These are phyloP conservation scores for Orthosia gothica DNA, from an alignment of 2,888 invertebrate genomes.

Conservation along the genomic window DNA sequence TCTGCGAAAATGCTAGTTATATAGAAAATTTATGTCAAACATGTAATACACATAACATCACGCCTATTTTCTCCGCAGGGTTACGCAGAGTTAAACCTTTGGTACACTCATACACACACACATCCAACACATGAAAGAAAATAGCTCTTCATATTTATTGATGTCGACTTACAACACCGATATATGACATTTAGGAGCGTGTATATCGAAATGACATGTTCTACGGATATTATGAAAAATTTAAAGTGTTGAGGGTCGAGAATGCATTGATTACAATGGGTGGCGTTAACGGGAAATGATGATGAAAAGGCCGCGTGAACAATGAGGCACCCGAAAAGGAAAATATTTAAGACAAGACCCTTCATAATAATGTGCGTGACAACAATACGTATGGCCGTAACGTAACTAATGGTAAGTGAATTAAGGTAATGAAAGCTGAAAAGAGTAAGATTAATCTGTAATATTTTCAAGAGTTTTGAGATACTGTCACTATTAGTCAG, in stretches of 20 bases:
- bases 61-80: too few relatives aligned
- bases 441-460: background rate
- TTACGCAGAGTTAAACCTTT: too few relatives aligned
- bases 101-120: too few relatives aligned
- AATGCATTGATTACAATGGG: slow-evolving; percentile 52
- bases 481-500: background rate
- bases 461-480: background rate
- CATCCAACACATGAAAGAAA: background rate
- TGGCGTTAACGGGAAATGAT: slow-evolving; percentile 51
- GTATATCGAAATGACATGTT: slow-evolving; percentile 33
- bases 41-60: background rate
- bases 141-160: slow-evolving; percentile 12
- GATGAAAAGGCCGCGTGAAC: slow-evolving; percentile 36
- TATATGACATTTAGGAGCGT: slow-evolving; percentile 14
- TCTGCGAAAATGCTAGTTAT: background rate
- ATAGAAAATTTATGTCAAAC: background rate
- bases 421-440: slow-evolving; percentile 3
- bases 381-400: background rate
- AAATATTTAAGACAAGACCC: slow-evolving; percentile 37
- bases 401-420: slow-evolving; percentile 4
- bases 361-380: slow-evolving; percentile 38
- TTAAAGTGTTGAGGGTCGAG: slow-evolving; percentile 72
- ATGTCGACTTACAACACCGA: background rate
- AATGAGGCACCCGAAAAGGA: slow-evolving; percentile 51
- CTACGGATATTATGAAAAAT: slow-evolving; percentile 66